Conservation (phyloP, 2,888 invertebrate genomes). For the Desoria tigrina region DNA sequence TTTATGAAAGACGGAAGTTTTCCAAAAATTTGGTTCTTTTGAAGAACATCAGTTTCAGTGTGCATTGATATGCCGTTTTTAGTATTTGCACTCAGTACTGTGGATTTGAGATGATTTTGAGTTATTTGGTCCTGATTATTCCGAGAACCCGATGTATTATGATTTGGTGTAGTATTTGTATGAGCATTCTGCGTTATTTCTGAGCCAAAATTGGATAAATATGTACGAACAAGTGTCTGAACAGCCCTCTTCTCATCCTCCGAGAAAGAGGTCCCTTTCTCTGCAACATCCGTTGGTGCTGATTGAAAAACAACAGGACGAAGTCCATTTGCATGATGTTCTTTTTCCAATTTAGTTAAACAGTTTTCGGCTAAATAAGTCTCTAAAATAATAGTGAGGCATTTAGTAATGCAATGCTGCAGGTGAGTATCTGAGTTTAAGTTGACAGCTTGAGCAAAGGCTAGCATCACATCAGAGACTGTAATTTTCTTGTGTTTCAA, state of each 20-base stretch:
- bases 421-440: slow-evolving; percentile 48
- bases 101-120: not conserved
- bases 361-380: slow-evolving; percentile 37
- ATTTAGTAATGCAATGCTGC: slow-evolving; percentile 45
- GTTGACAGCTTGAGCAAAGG: slow-evolving; percentile 52
- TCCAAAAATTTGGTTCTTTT: slow-evolving; percentile 42
- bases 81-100: not conserved
- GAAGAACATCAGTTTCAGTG: slow-evolving; percentile 9
- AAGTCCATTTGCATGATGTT: not conserved
- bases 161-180: not conserved
- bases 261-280: slow-evolving; percentile 13
- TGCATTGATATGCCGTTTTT: not conserved
- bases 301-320: not conserved
- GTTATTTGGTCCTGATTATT: not conserved
- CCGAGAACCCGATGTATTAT: not conserved
- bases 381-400: slow-evolving; percentile 45
- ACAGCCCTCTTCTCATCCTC: slow-evolving; percentile 48
- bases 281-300: not conserved
- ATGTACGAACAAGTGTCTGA: slow-evolving; percentile 55
- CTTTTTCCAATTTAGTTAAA: not conserved
- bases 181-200: not conserved
- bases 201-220: slow-evolving; percentile 50
- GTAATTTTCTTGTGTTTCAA: slow-evolving; percentile 34
- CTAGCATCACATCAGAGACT: slow-evolving; percentile 47
- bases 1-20: slow-evolving; percentile 46